Evolutionary conservation across 2,888 invertebrate species (phyloP).

Genomic region (Linnaemya tessellans): DNA sequence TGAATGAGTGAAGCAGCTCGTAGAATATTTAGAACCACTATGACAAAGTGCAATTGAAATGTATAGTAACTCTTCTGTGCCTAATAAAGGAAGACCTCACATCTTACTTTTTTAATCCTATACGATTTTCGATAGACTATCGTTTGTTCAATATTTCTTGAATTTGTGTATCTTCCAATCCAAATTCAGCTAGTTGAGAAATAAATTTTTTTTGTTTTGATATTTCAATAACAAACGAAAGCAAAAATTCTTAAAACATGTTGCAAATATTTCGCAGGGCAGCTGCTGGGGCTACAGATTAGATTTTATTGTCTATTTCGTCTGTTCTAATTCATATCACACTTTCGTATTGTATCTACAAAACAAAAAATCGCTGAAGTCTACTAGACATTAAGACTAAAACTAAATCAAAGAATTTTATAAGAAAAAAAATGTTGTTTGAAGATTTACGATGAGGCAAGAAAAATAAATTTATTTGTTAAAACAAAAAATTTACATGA

Average conservation of each 20-base stretch:
- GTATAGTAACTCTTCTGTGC: no score
- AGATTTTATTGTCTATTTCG: constrained; percentile 56
- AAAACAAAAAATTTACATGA: constrained; percentile 12
- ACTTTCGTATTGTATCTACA: constrained; percentile 4
- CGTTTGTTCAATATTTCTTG: no score
- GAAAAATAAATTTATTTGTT: constrained; percentile 36
- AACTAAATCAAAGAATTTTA: constrained; percentile 25
- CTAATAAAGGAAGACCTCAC: no score
- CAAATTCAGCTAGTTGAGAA: not conserved
- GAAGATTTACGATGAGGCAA: constrained; percentile 5
- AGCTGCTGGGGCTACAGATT: constrained; percentile 51
- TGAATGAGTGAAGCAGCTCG: no score
- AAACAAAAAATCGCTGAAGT: constrained; percentile 8
- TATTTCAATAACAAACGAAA: constrained; percentile 14
- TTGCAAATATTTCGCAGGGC: constrained; percentile 44
- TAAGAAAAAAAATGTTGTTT: not conserved
- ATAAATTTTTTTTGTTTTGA: constrained; percentile 13
- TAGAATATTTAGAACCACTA: no score
- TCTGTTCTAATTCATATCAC: constrained; percentile 47
- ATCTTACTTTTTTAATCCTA: no score
- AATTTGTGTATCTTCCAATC: not conserved
- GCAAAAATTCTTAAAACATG: constrained; percentile 27
- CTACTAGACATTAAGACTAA: constrained; percentile 19
- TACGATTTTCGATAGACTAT: no score
- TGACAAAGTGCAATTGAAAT: no score